Base-by-base conservation (phyloP, 1,140 invertebrate species). In the Limonius californicus region DNA sequence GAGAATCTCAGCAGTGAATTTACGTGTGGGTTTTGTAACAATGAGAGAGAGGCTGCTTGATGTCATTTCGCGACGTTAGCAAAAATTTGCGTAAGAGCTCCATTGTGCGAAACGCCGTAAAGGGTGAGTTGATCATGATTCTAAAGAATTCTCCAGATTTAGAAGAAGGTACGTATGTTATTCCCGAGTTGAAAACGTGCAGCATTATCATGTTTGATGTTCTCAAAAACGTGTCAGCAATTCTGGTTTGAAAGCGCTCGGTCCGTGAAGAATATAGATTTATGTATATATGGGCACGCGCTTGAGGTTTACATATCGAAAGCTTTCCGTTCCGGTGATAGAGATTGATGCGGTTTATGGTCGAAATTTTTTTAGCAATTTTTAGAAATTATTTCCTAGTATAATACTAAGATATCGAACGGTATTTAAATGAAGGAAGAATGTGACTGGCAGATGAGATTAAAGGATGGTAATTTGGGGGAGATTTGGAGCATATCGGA, bases 401-500 rank as follows among this genome's bases (percentile, higher is more conserved):
- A 50, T 50, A 50, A 50, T 50, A 50, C 14, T 21, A 18, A 50
- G 20, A 50, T 50, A 21, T 50, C 20, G 20, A 50, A 21, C 45
- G 14, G 20, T 50, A 50, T 50, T 50, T 50, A 50, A 50, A 50
- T 50, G n/a, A 50, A 18, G 16, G 45, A 50, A 50, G 45, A 50
- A 50, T 54, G 64, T 57, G 64, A 58, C 30, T 66, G 64, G 61
- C 64, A 66, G 61, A 58, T 59, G 61, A 54, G 59, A 63, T 62
- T 67, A 61, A 50, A 45, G 32, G 61, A 66, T 64, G 47, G 65
- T 66, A 67, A 69, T 67, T 68, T 63, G 61, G 61, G 65, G 65
- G 67, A 68, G 67, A 70, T 70, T 68, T 63, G 63, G 47, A 68
- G 67, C 67, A 67, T 67, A 70, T 70, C 67, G 69, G 67, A 70